Evolutionary conservation across 1,140 invertebrate species (phyloP).

Genomic region (Thrips palmi): DNA sequence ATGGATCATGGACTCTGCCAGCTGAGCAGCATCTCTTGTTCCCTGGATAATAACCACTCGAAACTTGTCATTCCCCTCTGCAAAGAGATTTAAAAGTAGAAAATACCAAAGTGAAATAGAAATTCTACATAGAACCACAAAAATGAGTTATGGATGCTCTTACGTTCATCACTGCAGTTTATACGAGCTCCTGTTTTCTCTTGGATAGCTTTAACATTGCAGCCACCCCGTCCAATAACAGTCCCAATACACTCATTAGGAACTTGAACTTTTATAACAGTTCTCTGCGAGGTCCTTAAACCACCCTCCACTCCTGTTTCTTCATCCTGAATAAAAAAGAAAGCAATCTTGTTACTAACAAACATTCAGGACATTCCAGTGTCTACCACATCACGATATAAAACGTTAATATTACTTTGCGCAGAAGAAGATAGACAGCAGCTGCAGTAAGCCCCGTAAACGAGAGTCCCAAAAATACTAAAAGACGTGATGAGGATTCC

Average conservation of each 20-base stretch:
- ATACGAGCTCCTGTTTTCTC: slow-evolving; percentile 46
- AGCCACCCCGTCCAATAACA: slow-evolving; percentile 42
- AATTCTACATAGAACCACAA: slow-evolving; percentile 1
- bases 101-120: background rate
- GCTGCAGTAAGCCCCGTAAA: too few relatives aligned
- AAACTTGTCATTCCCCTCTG: slow-evolving; percentile 27
- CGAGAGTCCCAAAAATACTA: too few relatives aligned
- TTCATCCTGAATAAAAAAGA: too few relatives aligned
- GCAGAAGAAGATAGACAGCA: too few relatives aligned
- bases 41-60: slow-evolving; percentile 47
- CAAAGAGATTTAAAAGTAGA: slow-evolving; percentile 12
- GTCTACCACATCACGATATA: too few relatives aligned
- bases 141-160: background rate
- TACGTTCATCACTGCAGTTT: slow-evolving; percentile 29
- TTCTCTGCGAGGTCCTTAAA: too few relatives aligned
- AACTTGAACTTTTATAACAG: slow-evolving; percentile 23
- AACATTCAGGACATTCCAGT: too few relatives aligned
- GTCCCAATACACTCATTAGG: slow-evolving; percentile 25
- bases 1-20: slow-evolving; percentile 50
- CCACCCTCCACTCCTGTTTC: too few relatives aligned
- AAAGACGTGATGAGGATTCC: too few relatives aligned
- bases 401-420: too few relatives aligned
- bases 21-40: slow-evolving; percentile 32
- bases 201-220: slow-evolving; percentile 49
- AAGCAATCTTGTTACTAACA: too few relatives aligned